Evolutionary conservation across 2,888 invertebrate species (phyloP), one percentile per base, ranked within the genome.

Genomic region (Orchesella flavescens): DNA sequence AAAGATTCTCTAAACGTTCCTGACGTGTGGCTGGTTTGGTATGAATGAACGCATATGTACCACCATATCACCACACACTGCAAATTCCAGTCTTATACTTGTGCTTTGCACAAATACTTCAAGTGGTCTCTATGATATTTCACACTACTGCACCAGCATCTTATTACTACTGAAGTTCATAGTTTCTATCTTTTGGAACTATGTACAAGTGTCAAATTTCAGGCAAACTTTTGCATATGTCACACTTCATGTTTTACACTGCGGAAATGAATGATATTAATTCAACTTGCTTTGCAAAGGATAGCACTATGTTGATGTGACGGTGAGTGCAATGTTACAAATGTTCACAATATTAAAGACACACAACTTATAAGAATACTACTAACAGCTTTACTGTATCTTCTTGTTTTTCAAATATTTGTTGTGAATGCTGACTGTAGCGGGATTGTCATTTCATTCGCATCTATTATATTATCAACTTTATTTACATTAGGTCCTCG

Each of bases 121-220:
- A 34, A 4, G 34, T 34, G 7, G 2, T 34, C 34, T 34, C 34
- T 34, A 34, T 4, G 34, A 34, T 34, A 34, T 34, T 34, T 7
- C 2, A 7, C 34, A 34, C 34, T 34, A 7, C 34, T 34, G 34
- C 34, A 34, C 34, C 7, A 7, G 34, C 34, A 4, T 34, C 34
- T 4, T 34, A 2, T 34, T 34, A 34, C 7, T 34, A 7, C 2
- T 34, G 34, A 34, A 34, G 34, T 49, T 12, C 12, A 49, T 43
- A 65, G 43, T 44, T 65, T 43, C 61, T 21, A 21, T 44, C 3
- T 65, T 44, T 13, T 34, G 43, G 15, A 65, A 66, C 53, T 75
- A 74, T 17, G 21, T 61, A 44, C 73, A 74, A 81, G 81, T 81
- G 74, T 81, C 81, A 74, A 74, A 81, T 81, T 81, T 74, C 81